A percentile compares a stretch with the other conserved stretches of the same genome.
phyloP scores from a whole-genome alignment of 1,140 invertebrate genomes.

The Papilio glaucus region DNA sequence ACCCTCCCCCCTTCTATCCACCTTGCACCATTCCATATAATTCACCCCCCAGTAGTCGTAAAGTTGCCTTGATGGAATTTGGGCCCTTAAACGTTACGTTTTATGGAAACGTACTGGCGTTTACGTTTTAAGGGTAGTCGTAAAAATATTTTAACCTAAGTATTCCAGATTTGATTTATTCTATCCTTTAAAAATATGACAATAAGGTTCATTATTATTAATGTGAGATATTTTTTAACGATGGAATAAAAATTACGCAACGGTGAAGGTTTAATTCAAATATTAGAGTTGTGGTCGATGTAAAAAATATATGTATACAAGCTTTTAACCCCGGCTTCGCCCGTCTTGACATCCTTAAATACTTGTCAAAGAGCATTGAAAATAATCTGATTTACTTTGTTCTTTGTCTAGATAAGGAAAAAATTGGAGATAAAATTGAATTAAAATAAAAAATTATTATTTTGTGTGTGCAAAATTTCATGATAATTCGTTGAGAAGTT shows the following conservation, averaged over 20 bases:
- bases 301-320: neutral
- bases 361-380: no score
- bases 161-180: neutral
- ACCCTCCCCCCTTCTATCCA: neutral
- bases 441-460: no score
- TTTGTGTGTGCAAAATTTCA: no score
- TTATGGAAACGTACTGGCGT: constrained; percentile 2
- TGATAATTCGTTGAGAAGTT: no score
- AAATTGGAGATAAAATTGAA: no score
- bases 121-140: constrained; percentile 32
- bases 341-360: no score
- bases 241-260: neutral
- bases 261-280: neutral
- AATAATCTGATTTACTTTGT: no score
- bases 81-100: constrained; percentile 27
- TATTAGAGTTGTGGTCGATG: neutral
- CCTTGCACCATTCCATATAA: constrained; percentile 38
- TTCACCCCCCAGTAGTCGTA: constrained; percentile 38
- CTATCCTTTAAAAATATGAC: neutral
- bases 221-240: neutral
- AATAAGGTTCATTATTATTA: neutral
- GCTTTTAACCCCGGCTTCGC: no score
- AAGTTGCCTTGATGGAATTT: constrained; percentile 42
- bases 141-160: constrained; percentile 23
- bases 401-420: no score